phyloP scores from a whole-genome alignment of 2,888 invertebrate species.

The Xylocampa areola region DNA sequence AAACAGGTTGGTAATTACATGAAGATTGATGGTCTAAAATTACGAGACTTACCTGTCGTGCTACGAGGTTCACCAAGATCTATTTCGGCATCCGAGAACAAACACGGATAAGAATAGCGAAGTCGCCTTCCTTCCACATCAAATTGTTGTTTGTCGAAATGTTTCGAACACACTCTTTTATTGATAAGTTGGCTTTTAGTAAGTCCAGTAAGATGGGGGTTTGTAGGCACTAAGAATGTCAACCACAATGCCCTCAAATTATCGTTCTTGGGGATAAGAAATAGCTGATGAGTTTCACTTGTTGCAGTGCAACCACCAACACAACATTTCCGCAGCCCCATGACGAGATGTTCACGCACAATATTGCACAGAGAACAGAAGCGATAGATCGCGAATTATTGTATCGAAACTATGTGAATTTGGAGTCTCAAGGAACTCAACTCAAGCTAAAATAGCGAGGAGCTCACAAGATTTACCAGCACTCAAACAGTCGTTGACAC shows the following conservation, averaged over 20 bases:
- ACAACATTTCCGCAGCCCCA: constrained; percentile 9
- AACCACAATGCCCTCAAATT: constrained; percentile 12
- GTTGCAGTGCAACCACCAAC: constrained; percentile 14
- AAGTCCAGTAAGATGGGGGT: constrained; percentile 4
- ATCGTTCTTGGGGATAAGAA: constrained; percentile 19
- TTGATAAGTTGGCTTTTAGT: constrained; percentile 10
- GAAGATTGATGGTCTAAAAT: too few species aligned
- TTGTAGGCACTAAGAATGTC: constrained; percentile 6
- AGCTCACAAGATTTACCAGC: neutral
- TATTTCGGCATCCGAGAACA: too few species aligned
- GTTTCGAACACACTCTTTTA: constrained; percentile 5
- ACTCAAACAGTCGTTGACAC: too few species aligned
- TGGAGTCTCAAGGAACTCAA: neutral
- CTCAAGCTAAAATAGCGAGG: neutral
- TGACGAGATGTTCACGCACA: constrained; percentile 1
- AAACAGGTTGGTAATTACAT: too few species aligned
- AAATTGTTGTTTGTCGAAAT: too few species aligned
- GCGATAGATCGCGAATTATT: too few species aligned
- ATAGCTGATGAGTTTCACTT: constrained; percentile 13
- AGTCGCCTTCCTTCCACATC: too few species aligned
- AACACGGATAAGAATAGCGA: too few species aligned
- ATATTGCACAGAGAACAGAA: neutral
- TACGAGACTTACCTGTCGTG: too few species aligned
- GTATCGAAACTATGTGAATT: neutral
- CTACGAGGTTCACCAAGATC: too few species aligned